phyloP scores from a whole-genome alignment of 2,797 vertebrate species.

The Botia almorhae region DNA sequence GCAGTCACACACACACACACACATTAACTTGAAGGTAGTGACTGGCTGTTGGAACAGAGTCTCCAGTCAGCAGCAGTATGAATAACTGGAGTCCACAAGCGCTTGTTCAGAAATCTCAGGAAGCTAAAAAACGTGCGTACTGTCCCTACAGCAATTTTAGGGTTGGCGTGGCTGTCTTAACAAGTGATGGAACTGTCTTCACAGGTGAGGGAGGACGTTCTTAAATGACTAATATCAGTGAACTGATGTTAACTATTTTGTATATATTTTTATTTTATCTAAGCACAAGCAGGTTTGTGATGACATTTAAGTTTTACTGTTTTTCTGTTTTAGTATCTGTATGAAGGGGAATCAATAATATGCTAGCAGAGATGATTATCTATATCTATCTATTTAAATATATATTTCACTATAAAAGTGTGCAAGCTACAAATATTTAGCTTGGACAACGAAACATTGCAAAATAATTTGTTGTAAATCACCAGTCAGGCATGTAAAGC shows the following conservation, averaged over 20 bases:
- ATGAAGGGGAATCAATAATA: too few species aligned
- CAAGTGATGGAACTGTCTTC: conserved; percentile 74
- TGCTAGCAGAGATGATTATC: too few species aligned
- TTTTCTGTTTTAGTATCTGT: too few species aligned
- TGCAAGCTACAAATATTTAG: too few species aligned
- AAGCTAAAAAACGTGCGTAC: conserved; percentile 79
- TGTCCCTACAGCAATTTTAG: conserved; percentile 86
- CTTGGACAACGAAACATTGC: too few species aligned
- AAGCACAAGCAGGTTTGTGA: neutral
- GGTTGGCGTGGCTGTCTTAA: conserved; percentile 83
- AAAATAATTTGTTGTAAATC: too few species aligned
- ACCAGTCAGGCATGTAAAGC: too few species aligned
- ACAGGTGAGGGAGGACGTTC: conserved; percentile 71
- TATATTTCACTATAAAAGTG: too few species aligned
- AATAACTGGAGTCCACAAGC: conserved; percentile 20
- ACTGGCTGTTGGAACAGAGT: neutral
- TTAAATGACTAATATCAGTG: neutral
- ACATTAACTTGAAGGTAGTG: conserved; percentile 3
- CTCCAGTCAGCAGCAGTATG: neutral
- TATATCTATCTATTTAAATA: too few species aligned
- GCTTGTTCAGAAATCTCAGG: conserved; percentile 66
- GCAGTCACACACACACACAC: neutral
- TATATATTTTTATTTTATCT: too few species aligned
- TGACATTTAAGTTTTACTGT: neutral
- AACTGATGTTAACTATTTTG: neutral